phyloP scores from a whole-genome alignment of 2,797 vertebrate genomes.

The Propithecus deckenii region DNA sequence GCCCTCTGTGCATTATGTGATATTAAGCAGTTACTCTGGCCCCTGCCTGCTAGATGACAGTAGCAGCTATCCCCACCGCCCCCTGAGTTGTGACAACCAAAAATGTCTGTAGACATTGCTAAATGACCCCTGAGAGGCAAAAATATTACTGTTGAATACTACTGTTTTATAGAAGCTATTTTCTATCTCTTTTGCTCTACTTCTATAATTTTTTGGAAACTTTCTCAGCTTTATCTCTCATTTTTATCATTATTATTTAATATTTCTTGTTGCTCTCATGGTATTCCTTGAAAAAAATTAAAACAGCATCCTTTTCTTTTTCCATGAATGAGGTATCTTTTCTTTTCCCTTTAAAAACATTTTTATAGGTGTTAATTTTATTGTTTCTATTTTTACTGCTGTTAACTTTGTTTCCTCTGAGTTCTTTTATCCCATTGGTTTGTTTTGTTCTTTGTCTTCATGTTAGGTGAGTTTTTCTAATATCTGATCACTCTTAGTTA shows the following conservation, averaged over 20 bases:
- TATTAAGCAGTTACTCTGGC: neutral
- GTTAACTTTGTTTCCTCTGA: neutral
- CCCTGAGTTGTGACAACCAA: neutral
- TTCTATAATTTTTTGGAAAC: neutral
- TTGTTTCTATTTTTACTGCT: slow-evolving; percentile 1
- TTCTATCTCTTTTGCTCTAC: neutral
- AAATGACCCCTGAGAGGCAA: neutral
- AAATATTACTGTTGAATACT: neutral
- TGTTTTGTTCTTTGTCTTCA: neutral
- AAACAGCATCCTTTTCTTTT: neutral
- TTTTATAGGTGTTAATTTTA: neutral
- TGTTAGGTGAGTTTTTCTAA: neutral
- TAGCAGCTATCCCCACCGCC: neutral
- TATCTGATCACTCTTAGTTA: neutral
- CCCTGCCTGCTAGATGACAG: neutral
- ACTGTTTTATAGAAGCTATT: neutral
- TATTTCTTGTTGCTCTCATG: neutral
- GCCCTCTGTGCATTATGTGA: neutral
- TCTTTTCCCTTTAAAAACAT: neutral
- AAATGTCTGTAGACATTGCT: neutral
- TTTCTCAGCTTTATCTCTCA: neutral
- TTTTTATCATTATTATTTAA: neutral
- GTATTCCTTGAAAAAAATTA: neutral
- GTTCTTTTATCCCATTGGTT: neutral
- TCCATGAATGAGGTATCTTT: neutral